phyloP scores from a whole-genome alignment of 1,140 invertebrate genomes.

The Stegodyphus mimosarum region DNA sequence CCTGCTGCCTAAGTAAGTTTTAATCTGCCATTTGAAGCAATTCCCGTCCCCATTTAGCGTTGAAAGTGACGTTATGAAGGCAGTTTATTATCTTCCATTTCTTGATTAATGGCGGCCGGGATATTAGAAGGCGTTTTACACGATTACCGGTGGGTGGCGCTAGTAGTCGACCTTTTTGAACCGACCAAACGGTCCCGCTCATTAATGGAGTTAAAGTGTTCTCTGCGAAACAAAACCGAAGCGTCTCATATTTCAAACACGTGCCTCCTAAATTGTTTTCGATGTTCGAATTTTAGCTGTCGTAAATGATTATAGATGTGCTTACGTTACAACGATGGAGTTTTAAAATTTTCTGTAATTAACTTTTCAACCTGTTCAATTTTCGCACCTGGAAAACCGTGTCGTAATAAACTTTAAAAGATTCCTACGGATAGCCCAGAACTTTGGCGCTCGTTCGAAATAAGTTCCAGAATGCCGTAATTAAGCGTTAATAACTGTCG shows the following conservation, averaged over 20 bases:
- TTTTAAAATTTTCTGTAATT: constrained; percentile 60
- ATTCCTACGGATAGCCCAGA: neutral
- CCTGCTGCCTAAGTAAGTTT: constrained; percentile 60
- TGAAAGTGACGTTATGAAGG: constrained; percentile 61
- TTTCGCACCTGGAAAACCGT: constrained; percentile 53
- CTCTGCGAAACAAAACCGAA: constrained; percentile 51
- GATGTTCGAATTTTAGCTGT: constrained; percentile 59
- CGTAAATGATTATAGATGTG: constrained; percentile 60
- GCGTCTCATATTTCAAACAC: constrained; percentile 54
- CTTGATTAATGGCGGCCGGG: constrained; percentile 57
- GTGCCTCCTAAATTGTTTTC: constrained; percentile 58
- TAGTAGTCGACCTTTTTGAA: constrained; percentile 54
- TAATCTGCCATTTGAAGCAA: constrained; percentile 61
- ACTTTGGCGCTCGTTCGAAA: constrained; percentile 1
- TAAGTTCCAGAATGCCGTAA: constrained; percentile 32
- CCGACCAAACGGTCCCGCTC: constrained; percentile 51
- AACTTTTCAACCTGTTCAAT: constrained; percentile 60
- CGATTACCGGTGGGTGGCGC: constrained; percentile 56
- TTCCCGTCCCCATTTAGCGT: constrained; percentile 57
- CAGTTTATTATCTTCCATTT: constrained; percentile 61
- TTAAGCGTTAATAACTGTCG: constrained; percentile 18
- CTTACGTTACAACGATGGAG: constrained; percentile 55
- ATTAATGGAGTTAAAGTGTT: constrained; percentile 58
- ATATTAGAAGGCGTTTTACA: constrained; percentile 59
- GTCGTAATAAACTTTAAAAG: constrained; percentile 46